Base-by-base conservation (phyloP, 2,113 vertebrate species). In the Leucoraja erinaceus region DNA sequence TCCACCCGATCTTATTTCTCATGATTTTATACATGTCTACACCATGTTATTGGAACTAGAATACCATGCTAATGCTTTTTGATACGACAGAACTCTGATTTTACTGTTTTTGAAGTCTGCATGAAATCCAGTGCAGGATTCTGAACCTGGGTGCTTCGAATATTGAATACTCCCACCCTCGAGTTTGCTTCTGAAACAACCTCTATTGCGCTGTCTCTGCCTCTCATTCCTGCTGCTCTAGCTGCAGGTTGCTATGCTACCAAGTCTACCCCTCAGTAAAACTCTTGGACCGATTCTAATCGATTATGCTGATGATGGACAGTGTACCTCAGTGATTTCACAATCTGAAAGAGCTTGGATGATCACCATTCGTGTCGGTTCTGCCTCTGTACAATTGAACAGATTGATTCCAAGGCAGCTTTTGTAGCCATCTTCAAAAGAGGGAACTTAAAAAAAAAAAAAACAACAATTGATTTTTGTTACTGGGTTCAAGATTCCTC, bases 331-430 rank as follows among this genome's bases (percentile, higher is more conserved):
- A 88, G n/a, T 66, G 83, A 88, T 63, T 88, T 88, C 83, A 88
- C 83, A 88, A 88, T 31, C 83, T 88, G 83, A 88, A 88, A 31
- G 83, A 61, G 83, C 59, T 14, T 88, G 59, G 59, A 88, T 88
- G 83, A 88, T 88, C 83, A 88, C 83, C 59, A 88, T 88, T 88
- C 56, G 11, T 86, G 56, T 86, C 83, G 2, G 83, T 86, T 86
- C 83, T 86, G 83, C 83, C 56, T 88, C 83, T 66, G 28, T 61
- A 88, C 83, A 88, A 88, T 88, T 63, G 31, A 88, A 88, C 83
- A 63, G 59, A 88, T 88, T 61, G 83, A 88, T 88, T 88, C 83
- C 83, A 88, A 88, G 83, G 28, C n/a, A 63, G 83, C 83, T 88
- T 88, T 88, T 88, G 59, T 88, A 88, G 83, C 83, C n/a, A 28